Evolutionary conservation across 1,140 invertebrate genomes (phyloP), one percentile per base, ranked within the genome.

Genomic region (Drosophila persimilis): DNA sequence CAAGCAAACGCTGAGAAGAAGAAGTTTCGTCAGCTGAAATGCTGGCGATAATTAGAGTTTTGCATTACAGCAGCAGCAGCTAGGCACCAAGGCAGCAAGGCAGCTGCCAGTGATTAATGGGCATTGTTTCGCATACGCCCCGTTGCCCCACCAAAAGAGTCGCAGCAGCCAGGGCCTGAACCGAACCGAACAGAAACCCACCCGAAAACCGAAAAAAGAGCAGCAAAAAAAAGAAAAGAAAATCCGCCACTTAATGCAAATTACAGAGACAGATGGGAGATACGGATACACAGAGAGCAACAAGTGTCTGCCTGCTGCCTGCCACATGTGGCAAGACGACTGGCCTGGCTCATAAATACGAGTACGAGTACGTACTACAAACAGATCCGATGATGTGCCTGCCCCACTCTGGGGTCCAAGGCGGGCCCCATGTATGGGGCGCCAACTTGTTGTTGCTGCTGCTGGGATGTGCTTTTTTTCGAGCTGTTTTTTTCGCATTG

Each of bases 221-320:
- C 51, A 31, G 24, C 73, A 63, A 63, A 51, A 73, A 72, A 60
- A 71, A 59, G 69, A 47, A 73, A 73, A 51, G 56, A 64, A 76
- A 72, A 59, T 73, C 79, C 63, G 61, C 47, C 80, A 79, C 80
- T 84, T 84, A 69, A 84, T 85, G 81, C 81, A 85, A 85, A 86
- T 85, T 77, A 77, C 77, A 70, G 65, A 64, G 45, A 75, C 73
- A 70, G 77, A 55, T 66, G 52, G 58, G 52, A 56, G 79, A 60
- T 64, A 44, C 60, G 43, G 35, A 54, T 48, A 66, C 51, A 76
- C 26, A 56, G 48, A 47, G 35, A 47, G 46, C 64, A 69, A 50
- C 76, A 80, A 80, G 69, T 79, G 57, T 55, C 48, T 73, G 24
- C 24, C 31, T 35, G 31, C 29, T 22, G 65, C 71, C 55, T 77